A percentile compares a stretch with the other conserved stretches of the same genome.
phyloP scores from a whole-genome alignment of 2,797 vertebrate species.

The Characodon lateralis region DNA sequence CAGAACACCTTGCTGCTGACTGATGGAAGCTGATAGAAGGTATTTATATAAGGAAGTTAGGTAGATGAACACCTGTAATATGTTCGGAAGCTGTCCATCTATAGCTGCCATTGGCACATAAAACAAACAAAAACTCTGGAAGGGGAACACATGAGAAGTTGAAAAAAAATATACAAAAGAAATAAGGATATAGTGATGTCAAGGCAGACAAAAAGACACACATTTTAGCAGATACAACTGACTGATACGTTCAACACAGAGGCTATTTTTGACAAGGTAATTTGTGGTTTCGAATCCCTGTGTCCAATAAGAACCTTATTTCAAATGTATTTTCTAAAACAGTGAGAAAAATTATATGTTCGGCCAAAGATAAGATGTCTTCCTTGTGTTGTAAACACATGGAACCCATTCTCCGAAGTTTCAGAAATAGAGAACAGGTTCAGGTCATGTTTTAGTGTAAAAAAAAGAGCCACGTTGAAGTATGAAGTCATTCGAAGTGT shows the following conservation, averaged over 20 bases:
- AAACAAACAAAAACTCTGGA: not conserved
- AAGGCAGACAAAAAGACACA: not conserved
- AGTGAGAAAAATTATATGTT: not conserved
- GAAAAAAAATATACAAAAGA: slow-evolving; percentile 4
- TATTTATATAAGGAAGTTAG: not conserved
- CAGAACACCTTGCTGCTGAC: slow-evolving; percentile 35
- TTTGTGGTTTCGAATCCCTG: slow-evolving; percentile 1
- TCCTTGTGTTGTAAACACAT: not conserved
- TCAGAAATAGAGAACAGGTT: not conserved
- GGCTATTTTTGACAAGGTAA: not conserved
- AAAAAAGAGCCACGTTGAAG: not conserved
- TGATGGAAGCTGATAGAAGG: slow-evolving; percentile 18
- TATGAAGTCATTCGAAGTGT: not conserved
- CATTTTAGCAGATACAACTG: not conserved
- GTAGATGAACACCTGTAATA: slow-evolving; percentile 9
- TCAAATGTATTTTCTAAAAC: slow-evolving; percentile 16
- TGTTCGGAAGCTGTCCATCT: slow-evolving; percentile 46
- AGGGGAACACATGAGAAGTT: not conserved
- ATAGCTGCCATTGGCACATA: slow-evolving; percentile 67
- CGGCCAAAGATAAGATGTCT: not conserved
- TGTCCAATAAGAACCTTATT: not conserved
- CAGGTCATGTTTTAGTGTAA: not conserved
- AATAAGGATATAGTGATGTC: not conserved
- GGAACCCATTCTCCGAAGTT: not conserved
- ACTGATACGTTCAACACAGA: not conserved